Base-by-base conservation (phyloP, 2,888 invertebrate species). In the Beris chalybata region DNA sequence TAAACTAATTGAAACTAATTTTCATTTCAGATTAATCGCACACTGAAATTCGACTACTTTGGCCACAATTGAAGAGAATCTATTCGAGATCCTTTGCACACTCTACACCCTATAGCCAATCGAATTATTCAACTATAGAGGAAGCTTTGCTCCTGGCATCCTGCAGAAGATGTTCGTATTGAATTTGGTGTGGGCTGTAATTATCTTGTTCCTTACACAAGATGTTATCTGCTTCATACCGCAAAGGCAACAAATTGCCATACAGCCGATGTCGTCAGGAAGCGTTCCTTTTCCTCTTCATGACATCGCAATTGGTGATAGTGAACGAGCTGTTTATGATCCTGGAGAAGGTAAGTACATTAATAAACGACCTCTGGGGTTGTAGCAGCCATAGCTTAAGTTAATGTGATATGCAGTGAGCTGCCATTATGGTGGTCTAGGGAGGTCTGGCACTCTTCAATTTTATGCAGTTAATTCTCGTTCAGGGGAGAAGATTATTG, bases 321-420 rank as follows among this genome's bases (percentile, higher is more conserved):
- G 71, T 61, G 76, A 76, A 65, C 76, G 77, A 52, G 75, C 75
- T 43, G 76, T 77, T 72, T 79, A 80, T 67, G 79, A 79, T 77
- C 78, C 80, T 43, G 79, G 80, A 50, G 80, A 79, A 75, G 79
- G 79, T 79, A 71, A 79, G 80, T 77, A 65, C 22, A 38, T 38
- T 3, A 22, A 22, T 22, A 22, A 22, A 22, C 22, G 22, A 22
- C 22, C 22, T 22, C 3, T 22, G 3, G 22, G 22, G 22, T 22
- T 22, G 22, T 22, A 22, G 22, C 22, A 22, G 22, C 22, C 22
- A 22, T 22, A 22, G 22, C 22, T 22, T 22, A 22, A 3, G 22
- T 22, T 22, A 22, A 22, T 22, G 22, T 22, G 22, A 22, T 22
- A 22, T 22, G 22, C 22, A 3, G 22, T 22, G 22, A 22, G n/a